Base-by-base conservation (phyloP, 1,140 invertebrate genomes). In the Bombus consobrinus region DNA sequence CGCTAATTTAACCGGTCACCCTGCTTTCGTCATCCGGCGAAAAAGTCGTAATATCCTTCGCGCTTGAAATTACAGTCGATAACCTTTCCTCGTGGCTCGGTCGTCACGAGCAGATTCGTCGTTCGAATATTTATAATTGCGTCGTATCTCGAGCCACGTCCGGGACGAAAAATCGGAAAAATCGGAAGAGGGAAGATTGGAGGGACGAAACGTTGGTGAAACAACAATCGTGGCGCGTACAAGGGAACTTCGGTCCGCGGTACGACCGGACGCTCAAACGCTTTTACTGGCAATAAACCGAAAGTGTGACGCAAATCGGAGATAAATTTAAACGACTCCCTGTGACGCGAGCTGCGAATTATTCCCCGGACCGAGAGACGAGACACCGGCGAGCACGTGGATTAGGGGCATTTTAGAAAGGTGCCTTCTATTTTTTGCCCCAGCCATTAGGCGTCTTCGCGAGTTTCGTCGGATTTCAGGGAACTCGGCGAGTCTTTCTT, bases 231-330 rank as follows among this genome's bases (percentile, higher is more conserved):
- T 9, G 25, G 37, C 1, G 22, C 6, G 68, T 1, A 37, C 34
- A n/a, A 22, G 22, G 75, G 37, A 66, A 43, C 43, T 47, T 64
- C 28, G 22, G 6, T 41, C 25, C 13, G 39, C 18, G 47, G 47
- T 53, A 53, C 39, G 64, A 78, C 82, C 34, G 59, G 81, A 69
- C 37, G 69, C 53, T 28, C 43, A 15, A 66, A 64, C 59, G 83
- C 83, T 85, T 80, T 80, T 85, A 85, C 83, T 85, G 83, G 83
- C 83, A 85, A 85, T 79, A 85, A 85, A 85, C 83, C 77, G 83
- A 80, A 62, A 37, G 39, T 39, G 77, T 85, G 83, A 85, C 83
- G 83, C 77, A 85, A 85, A 85, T 85, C 83, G 68, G 37, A 72
- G 83, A 85, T 80, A 85, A 80, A 85, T 85, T 85, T 85, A 85